A percentile compares a stretch with the other conserved stretches of the same genome.
Conservation (phyloP, 2,888 invertebrate species). For the Coremacera marginata region DNA sequence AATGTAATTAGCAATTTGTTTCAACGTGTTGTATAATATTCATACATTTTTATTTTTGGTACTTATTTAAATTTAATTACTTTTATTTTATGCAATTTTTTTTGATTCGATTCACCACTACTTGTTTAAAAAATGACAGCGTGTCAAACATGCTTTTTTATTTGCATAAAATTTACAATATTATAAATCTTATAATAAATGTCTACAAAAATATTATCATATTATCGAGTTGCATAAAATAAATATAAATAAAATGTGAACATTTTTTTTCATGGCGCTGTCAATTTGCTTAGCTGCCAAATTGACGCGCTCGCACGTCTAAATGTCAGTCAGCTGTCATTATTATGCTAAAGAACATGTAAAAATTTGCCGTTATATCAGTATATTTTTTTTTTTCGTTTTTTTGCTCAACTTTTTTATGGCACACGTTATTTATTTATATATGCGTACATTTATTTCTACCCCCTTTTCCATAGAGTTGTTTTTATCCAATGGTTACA, state of each 20-base stretch:
- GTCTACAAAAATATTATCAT: too few species aligned
- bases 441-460: neutral
- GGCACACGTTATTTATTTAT: neutral
- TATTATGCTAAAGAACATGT: neutral
- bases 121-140: neutral
- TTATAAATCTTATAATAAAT: too few species aligned
- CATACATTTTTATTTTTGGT: too few species aligned
- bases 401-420: neutral
- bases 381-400: neutral
- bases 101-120: neutral
- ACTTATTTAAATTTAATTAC: neutral
- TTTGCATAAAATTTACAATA: too few species aligned
- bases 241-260: too few species aligned
- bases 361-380: neutral
- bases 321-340: conserved; percentile 17
- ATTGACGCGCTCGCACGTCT: neutral
- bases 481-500: too few species aligned
- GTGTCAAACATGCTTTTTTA: neutral
- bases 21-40: too few species aligned
- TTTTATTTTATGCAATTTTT: neutral
- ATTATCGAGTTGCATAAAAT: too few species aligned
- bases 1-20: too few species aligned
- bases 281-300: conserved; percentile 5
- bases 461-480: too few species aligned
- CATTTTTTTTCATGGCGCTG: neutral